phyloP scores from a whole-genome alignment of 2,113 vertebrate species.

The Ictalurus punctatus region DNA sequence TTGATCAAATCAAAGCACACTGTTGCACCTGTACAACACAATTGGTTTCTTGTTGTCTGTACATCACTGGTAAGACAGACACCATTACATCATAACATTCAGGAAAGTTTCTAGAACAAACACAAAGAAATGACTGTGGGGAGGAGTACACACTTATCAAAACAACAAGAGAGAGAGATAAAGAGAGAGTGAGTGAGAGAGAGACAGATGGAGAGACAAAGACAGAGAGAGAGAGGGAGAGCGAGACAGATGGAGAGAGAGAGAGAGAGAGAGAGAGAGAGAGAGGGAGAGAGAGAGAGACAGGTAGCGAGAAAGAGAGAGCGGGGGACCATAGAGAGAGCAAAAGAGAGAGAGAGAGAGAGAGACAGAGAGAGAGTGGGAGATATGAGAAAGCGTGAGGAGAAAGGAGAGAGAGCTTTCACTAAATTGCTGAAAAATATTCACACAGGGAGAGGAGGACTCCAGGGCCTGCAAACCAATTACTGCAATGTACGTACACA shows the following conservation, averaged over 20 bases:
- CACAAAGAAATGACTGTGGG: neutral
- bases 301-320: neutral
- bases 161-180: slow-evolving; percentile 3
- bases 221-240: neutral
- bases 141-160: neutral
- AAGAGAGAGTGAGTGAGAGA: neutral
- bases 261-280: neutral
- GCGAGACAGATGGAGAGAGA: neutral
- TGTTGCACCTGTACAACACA: neutral
- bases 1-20: no score
- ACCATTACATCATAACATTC: slow-evolving; percentile 37
- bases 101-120: slow-evolving; percentile 32
- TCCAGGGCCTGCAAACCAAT: slow-evolving; percentile 38
- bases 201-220: neutral
- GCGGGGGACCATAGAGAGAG: neutral
- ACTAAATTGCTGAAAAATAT: slow-evolving; percentile 37
- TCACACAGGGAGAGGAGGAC: slow-evolving; percentile 42
- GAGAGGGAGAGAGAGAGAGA: neutral
- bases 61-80: slow-evolving; percentile 33
- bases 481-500: slow-evolving; percentile 50
- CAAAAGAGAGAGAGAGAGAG: neutral
- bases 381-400: neutral
- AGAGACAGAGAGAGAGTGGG: neutral
- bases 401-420: slow-evolving; percentile 24
- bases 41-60: neutral